A percentile compares a stretch with the other conserved stretches of the same genome.
phyloP scores from a whole-genome alignment of 2,113 vertebrate species.

The Phaethornis superciliosus region DNA sequence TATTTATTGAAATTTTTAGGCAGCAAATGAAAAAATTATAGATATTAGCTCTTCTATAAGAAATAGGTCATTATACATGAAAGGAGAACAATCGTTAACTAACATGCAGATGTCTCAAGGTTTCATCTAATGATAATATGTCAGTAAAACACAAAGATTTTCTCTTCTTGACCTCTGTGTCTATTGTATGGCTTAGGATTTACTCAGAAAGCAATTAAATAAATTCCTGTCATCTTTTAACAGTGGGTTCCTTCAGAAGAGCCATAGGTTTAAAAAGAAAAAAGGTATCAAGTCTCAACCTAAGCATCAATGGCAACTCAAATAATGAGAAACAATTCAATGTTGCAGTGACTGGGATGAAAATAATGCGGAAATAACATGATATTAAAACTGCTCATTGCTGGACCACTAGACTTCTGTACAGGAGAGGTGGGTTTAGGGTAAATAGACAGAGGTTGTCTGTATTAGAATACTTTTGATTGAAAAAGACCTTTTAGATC shows the following conservation, averaged over 20 bases:
- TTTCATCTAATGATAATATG: slow-evolving; percentile 8
- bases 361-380: not conserved
- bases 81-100: slow-evolving; percentile 15
- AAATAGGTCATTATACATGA: slow-evolving; percentile 51
- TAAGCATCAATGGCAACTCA: not conserved
- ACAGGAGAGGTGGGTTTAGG: not conserved
- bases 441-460: not conserved
- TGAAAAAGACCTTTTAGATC: too few species aligned
- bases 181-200: slow-evolving; percentile 9
- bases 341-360: slow-evolving; percentile 12
- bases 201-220: slow-evolving; percentile 47
- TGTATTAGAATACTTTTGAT: too few species aligned
- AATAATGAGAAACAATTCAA: slow-evolving; percentile 9
- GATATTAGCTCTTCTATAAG: not conserved
- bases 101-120: slow-evolving; percentile 31
- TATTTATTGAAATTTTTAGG: slow-evolving; percentile 34
- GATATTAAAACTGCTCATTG: not conserved
- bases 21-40: slow-evolving; percentile 59
- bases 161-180: slow-evolving; percentile 18
- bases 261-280: not conserved
- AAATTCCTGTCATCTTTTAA: slow-evolving; percentile 29
- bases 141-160: slow-evolving; percentile 17
- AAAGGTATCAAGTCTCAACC: not conserved
- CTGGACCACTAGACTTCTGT: not conserved
- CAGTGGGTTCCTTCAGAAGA: not conserved